Base-by-base conservation (phyloP, 2,113 vertebrate genomes). In the Alligator sinensis region DNA sequence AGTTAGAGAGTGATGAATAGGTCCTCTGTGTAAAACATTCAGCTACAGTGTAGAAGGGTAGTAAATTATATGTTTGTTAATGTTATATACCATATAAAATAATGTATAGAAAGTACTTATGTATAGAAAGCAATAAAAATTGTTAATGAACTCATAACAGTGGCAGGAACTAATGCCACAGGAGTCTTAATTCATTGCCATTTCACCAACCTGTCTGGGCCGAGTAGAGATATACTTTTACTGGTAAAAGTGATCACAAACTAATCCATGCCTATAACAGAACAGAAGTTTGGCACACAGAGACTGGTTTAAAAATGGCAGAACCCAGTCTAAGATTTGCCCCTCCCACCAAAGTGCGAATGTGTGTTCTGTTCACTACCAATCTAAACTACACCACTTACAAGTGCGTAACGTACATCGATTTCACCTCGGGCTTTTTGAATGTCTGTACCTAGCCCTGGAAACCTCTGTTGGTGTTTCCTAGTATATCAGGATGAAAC, bases 1-100 rank as follows among this genome's bases (percentile, higher is more conserved):
- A 94, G 93, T 92, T 96, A 96, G 90, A 87, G 92, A 82, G 89
- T 97, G 96, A 97, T 97, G 96, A 97, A 97, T 97, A 94, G 94
- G 78, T 91, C 93, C 79, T 97, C 94, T 96, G 97, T 97, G 92
- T 90, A 95, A 95, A 96, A 96, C 94, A 94, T 95, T 94, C 96
- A 90, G 92, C 96, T 94, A 86, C 77, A 89, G 84, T 88, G 92
- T 85, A 91, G 96, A 86, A 96, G 75, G 80, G 90, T 75, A 94
- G 93, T 97, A 95, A 97, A 97, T 97, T 96, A 95, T 66, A 86
- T 86, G 84, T 97, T 95, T 95, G 92, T 94, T 97, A 96, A 97
- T 97, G 95, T 96, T 95, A 92, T 94, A 90, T 77, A 63, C 94
- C 61, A 34, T 87, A 93, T 47, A 47, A 47, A 47, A 47, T 47